phyloP scores from a whole-genome alignment of 2,113 vertebrate genomes.

The Calonectris borealis region DNA sequence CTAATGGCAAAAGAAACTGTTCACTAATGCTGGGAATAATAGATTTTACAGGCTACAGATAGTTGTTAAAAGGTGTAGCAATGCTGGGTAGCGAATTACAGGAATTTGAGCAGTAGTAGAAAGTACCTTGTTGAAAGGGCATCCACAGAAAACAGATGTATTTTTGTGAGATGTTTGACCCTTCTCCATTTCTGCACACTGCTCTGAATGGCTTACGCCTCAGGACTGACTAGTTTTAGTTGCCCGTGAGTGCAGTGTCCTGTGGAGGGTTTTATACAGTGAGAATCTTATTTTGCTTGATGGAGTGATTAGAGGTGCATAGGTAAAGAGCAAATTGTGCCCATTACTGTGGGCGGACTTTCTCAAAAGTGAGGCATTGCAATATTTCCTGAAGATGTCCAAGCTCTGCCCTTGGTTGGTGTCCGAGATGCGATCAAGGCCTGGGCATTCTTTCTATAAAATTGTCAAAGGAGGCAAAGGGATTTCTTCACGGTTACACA shows the following conservation, averaged over 20 bases:
- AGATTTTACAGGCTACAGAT: background rate
- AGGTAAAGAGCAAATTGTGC: background rate
- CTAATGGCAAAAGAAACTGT: background rate
- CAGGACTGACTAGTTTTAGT: background rate
- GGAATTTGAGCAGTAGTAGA: background rate
- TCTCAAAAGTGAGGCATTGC: background rate
- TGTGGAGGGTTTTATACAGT: background rate
- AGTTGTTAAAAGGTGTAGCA: background rate
- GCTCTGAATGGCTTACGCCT: background rate
- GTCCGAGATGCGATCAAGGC: background rate
- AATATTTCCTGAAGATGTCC: background rate
- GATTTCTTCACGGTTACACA: background rate
- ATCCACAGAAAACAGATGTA: background rate
- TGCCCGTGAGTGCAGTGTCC: background rate
- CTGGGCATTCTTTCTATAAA: background rate
- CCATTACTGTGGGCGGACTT: background rate
- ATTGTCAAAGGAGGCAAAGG: background rate
- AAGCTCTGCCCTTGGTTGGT: background rate
- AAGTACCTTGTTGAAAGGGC: background rate
- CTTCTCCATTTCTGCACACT: background rate
- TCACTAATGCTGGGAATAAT: background rate
- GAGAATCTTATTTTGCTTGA: background rate
- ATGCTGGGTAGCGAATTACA: background rate
- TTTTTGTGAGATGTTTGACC: background rate
- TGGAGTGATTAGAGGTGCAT: background rate